A percentile compares a stretch with the other conserved stretches of the same genome.
phyloP scores from a whole-genome alignment of 2,888 invertebrate species.

The Dermolepida albohirtum region DNA sequence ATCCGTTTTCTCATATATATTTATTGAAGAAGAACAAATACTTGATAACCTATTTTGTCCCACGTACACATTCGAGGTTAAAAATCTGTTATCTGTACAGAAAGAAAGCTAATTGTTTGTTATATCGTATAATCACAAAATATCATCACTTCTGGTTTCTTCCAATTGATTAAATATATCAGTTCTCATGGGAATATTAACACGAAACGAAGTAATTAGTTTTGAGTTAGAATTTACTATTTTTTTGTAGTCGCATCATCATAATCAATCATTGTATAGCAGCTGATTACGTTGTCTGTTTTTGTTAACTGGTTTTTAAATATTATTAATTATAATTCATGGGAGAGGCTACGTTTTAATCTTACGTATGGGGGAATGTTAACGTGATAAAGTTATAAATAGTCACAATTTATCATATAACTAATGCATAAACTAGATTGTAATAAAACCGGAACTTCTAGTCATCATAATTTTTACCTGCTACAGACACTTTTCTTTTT shows the following conservation, averaged over 20 bases:
- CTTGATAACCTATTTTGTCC: slow-evolving; percentile 32
- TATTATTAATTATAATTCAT: not conserved
- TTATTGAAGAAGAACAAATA: slow-evolving; percentile 27
- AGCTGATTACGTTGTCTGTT: no score
- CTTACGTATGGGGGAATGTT: not conserved
- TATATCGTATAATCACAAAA: not conserved
- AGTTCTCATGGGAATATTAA: no score
- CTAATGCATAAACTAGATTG: not conserved
- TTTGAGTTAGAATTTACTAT: no score
- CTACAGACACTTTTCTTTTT: no score
- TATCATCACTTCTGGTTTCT: no score
- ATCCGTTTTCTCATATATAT: slow-evolving; percentile 12
- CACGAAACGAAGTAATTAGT: no score
- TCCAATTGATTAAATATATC: no score
- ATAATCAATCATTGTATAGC: no score
- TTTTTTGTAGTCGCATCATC: no score
- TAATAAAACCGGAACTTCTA: no score
- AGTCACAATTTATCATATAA: slow-evolving; percentile 15
- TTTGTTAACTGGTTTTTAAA: not conserved
- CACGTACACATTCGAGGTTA: slow-evolving; percentile 29
- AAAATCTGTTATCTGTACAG: slow-evolving; percentile 33
- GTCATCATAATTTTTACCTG: no score
- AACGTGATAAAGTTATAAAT: slow-evolving; percentile 26
- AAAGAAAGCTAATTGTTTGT: slow-evolving; percentile 32
- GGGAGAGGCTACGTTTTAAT: slow-evolving; percentile 7